Base-by-base conservation (phyloP, 2,113 vertebrate genomes). In the Heteronetta atricapilla region DNA sequence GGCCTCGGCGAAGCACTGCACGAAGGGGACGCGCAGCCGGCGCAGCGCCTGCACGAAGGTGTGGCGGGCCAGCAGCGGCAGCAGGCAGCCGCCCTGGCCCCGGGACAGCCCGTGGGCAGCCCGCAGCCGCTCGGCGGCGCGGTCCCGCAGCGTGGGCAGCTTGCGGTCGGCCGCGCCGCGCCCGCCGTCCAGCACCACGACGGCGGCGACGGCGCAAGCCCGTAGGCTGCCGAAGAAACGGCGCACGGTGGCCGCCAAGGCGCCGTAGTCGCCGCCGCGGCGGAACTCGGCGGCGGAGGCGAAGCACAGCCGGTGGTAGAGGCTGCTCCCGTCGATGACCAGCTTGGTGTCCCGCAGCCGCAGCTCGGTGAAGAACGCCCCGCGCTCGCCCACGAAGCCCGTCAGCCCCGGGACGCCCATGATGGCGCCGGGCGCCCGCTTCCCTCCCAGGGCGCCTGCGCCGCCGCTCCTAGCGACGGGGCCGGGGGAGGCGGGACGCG, bases 361-460 rank as follows among this genome's bases (percentile, higher is more conserved):
- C 81, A 99, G 60, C 78, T 99, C 98, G 34, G 94, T 95, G 53
- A 99, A 98, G 85, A 99, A 98, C n/a, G 97, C 77, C 11, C 91
- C 97, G 6, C 98, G 97, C 88, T 99, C 98, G 68, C 96, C 97
- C 83, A 99, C 97, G 44, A 98, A 99, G 31, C 98, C 98, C 59
- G 98, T 98, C 46, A 99, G 96, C 10, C 99, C 99, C 8, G 97
- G 98, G 33, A 99, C 97, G 48, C 99, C 99, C 99, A 99, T 99
- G 26, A 31, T 75, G 77, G 29, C n/a, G 8, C 8, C 11, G 5
- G 11, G 14, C 13, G 14, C 3, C 14, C 8, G 19, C 4, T 4
- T n/a, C 21, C 1, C 28, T 21, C n/a, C 8, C 15, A 0, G 33
- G 21, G 18, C 28, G 42, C 36, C 3, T 10, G 40, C 36, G 82